Evolutionary conservation across 2,888 invertebrate species (phyloP), one percentile per base, ranked within the genome.

Genomic region (Rhagonycha lutea): DNA sequence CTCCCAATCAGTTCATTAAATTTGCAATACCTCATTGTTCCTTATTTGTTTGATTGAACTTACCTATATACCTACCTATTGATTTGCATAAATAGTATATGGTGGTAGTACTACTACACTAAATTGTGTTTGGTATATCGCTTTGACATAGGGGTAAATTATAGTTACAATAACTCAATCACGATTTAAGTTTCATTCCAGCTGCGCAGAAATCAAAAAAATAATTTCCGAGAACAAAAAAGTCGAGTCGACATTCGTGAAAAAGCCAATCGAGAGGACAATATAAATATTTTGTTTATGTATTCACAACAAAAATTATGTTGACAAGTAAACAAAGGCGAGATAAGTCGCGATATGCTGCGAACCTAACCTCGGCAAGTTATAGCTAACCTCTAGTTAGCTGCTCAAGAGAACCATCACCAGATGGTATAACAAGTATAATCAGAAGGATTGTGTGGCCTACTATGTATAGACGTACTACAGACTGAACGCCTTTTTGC

Each of bases 271-370:
- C 87, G 85, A 83, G 86, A 86, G 87, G 87, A 88, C 88, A 87
- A 87, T 88, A 88, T 88, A 88, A 88, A 88, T 88, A 88, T 88
- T 88, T 88, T 87, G 87, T 88, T 88, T 88, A 88, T 88, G 88
- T 87, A 88, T 88, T 87, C 87, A 84, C 86, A 85, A 85, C 87
- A 87, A 88, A 88, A 88, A 88, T 88, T 88, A 88, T 88, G 88
- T 88, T 88, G 88, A 88, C 88, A 88, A 87, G 87, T 85, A 87
- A 88, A 88, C 88, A 88, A 88, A 88, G 87, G 87, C 86, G 87
- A 87, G 87, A 87, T 87, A 87, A 87, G 87, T 86, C 86, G 86
- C 86, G 87, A 87, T 87, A 87, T 87, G 86, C 86, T 85, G 86
- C 85, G 83, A 86, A 85, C 86, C 78, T 86, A 87, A 87, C 86